Conservation (phyloP, 2,113 vertebrate genomes). For the Lampris incognitus region DNA sequence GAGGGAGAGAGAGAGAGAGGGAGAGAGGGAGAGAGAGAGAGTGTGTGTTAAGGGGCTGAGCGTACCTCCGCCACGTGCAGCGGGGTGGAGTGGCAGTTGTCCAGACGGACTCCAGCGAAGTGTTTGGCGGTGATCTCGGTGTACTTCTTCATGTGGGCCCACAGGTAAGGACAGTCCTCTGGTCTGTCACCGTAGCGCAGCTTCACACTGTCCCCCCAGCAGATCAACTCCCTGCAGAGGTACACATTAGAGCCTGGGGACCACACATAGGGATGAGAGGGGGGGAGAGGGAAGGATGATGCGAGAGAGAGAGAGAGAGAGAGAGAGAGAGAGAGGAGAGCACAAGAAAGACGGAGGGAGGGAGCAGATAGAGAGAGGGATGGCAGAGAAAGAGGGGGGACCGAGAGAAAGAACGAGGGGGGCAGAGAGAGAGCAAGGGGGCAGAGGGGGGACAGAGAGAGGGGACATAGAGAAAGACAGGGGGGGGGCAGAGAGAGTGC, state of each 20-base stretch:
- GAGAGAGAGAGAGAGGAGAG: no score
- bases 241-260: slow-evolving; percentile 87
- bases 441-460: no score
- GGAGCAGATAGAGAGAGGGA: no score
- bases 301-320: no score
- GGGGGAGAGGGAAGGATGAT: neutral
- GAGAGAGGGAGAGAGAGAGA: no score
- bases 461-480: no score
- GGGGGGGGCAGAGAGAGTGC: no score
- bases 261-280: neutral
- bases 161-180: slow-evolving; percentile 90
- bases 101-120: slow-evolving; percentile 90
- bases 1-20: no score
- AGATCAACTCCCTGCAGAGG: slow-evolving; percentile 89
- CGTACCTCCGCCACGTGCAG: slow-evolving; percentile 91
- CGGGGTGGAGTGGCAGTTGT: slow-evolving; percentile 92
- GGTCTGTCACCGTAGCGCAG: slow-evolving; percentile 89
- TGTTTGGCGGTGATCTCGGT: slow-evolving; percentile 89
- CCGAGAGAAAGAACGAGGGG: no score
- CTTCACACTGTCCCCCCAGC: slow-evolving; percentile 90
- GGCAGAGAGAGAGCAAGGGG: no score
- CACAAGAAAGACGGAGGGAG: no score
- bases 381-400: no score
- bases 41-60: neutral
- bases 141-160: slow-evolving; percentile 91